These are phyloP conservation scores for Sapajus apella DNA, from an alignment of 2,113 vertebrate genomes.

Conservation along the genomic window DNA sequence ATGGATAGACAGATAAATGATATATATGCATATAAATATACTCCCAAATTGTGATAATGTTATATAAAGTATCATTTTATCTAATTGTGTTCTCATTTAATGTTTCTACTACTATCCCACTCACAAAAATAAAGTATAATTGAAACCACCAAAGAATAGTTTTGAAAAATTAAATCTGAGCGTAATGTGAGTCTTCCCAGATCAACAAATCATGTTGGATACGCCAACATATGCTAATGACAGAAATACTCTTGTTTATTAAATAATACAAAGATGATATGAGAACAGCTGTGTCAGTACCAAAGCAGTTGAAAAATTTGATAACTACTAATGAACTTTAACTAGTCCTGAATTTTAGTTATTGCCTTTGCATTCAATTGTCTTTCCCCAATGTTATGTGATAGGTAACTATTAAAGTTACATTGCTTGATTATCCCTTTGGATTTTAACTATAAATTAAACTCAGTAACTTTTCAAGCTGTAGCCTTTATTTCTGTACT, in stretches of 20 bases:
- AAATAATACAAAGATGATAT: not conserved
- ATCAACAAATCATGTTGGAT: not conserved
- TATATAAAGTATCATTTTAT: not conserved
- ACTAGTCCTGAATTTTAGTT: not conserved
- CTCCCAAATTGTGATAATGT: not conserved
- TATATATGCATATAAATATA: not conserved
- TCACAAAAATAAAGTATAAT: not conserved
- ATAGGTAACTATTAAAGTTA: not conserved
- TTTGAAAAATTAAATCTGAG: not conserved
- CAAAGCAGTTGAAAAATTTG: not conserved
- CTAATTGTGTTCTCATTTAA: not conserved
- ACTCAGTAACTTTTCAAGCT: not conserved
- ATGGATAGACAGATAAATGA: not conserved
- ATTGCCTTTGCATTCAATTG: not conserved
- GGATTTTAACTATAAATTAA: not conserved
- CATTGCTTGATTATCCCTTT: not conserved
- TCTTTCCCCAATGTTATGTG: not conserved
- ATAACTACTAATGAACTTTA: not conserved
- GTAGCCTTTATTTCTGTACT: not conserved
- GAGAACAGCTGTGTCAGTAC: not conserved
- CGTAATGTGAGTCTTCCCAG: not conserved
- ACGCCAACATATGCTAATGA: not conserved
- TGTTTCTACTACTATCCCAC: not conserved
- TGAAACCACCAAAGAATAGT: not conserved
- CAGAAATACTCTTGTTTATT: conserved; percentile 6